Evolutionary conservation across 2,113 vertebrate genomes (phyloP).

Genomic region (Aspiorhynchus laticeps): DNA sequence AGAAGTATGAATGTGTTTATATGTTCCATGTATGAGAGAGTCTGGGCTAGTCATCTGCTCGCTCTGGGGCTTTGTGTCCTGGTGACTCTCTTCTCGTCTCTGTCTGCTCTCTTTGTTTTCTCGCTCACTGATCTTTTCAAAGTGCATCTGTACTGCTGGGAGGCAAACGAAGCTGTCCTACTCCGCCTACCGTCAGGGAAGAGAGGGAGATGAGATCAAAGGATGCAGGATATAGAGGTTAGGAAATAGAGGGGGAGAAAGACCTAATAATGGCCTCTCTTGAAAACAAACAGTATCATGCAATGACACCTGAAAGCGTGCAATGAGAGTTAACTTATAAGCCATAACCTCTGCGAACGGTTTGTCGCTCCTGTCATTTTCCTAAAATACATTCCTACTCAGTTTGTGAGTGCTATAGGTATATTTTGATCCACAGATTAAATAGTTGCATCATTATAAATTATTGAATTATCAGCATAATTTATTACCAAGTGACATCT

Average conservation of each 20-base stretch:
- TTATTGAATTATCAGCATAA: slow-evolving; percentile 12
- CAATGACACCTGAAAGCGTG: slow-evolving; percentile 8
- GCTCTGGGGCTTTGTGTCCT: slow-evolving; percentile 39
- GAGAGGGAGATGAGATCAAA: slow-evolving; percentile 35
- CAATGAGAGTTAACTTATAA: slow-evolving; percentile 10
- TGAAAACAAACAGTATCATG: slow-evolving; percentile 28
- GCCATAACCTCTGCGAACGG: background rate
- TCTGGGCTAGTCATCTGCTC: slow-evolving; percentile 30
- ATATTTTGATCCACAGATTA: background rate
- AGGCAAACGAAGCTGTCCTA: slow-evolving; percentile 33
- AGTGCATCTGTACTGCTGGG: slow-evolving; percentile 39
- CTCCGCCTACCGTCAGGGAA: slow-evolving; percentile 38
- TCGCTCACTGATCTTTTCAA: slow-evolving; percentile 51
- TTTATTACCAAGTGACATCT: slow-evolving; percentile 17
- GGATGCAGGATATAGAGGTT: slow-evolving; percentile 32
- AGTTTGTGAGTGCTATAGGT: background rate
- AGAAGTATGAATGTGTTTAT: slow-evolving; percentile 2
- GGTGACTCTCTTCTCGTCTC: background rate
- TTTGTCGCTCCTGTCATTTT: background rate
- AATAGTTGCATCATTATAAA: slow-evolving; percentile 1
- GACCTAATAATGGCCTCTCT: slow-evolving; percentile 9
- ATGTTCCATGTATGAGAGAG: slow-evolving; percentile 18
- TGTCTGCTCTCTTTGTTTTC: slow-evolving; percentile 46
- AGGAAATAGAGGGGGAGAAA: slow-evolving; percentile 31
- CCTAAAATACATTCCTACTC: background rate